phyloP scores from a whole-genome alignment of 2,888 invertebrate species.

The Aethes cnicana region DNA sequence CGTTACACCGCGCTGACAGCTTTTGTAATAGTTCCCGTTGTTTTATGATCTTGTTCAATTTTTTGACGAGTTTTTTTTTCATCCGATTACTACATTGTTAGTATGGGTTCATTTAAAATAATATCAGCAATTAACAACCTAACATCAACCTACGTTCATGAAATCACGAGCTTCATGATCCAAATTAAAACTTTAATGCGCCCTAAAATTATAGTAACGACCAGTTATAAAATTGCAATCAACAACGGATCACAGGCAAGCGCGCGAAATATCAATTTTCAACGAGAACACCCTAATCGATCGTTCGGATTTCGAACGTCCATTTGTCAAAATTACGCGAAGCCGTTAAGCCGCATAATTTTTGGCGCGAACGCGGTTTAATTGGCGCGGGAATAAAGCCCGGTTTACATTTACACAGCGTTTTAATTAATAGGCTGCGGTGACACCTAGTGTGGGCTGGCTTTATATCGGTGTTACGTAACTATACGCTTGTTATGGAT shows the following conservation, averaged over 20 bases:
- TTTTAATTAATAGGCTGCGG: conserved; percentile 73
- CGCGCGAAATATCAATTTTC: conserved; percentile 26
- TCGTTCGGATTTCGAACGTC: conserved; percentile 59
- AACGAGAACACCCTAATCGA: conserved; percentile 49
- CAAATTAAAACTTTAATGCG: too few relatives aligned
- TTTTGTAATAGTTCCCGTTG: conserved; percentile 26
- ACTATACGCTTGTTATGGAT: too few relatives aligned
- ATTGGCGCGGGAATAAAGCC: conserved; percentile 66
- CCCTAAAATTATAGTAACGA: too few relatives aligned
- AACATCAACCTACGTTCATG: too few relatives aligned
- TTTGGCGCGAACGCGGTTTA: conserved; percentile 64
- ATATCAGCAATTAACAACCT: too few relatives aligned
- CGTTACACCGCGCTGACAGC: conserved; percentile 41
- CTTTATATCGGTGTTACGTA: conserved; percentile 17
- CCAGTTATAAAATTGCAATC: conserved; percentile 17
- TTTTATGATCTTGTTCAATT: conserved; percentile 26
- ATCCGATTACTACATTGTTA: too few relatives aligned
- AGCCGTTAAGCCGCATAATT: conserved; percentile 79
- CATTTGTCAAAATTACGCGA: conserved; percentile 76
- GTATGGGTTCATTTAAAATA: too few relatives aligned
- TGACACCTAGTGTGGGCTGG: conserved; percentile 17
- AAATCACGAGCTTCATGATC: too few relatives aligned
- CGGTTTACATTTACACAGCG: conserved; percentile 80
- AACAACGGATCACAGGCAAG: background rate
- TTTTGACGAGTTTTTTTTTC: conserved; percentile 20